A percentile compares a stretch with the other conserved stretches of the same genome.
phyloP scores from a whole-genome alignment of 1,140 invertebrate genomes.

The Drosophila malerkotliana region DNA sequence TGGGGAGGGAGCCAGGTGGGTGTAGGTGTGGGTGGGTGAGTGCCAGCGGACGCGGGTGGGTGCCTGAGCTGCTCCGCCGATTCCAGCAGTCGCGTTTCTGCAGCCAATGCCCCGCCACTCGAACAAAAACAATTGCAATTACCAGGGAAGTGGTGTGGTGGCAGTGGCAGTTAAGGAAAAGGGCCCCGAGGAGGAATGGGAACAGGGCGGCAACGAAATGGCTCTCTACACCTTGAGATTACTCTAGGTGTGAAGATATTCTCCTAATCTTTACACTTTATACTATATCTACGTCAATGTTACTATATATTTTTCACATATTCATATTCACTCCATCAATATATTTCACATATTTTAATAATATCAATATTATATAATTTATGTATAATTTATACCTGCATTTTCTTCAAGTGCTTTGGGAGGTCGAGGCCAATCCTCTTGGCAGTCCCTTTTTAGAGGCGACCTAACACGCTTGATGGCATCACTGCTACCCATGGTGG shows the following conservation, averaged over 20 bases:
- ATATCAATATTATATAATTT: too few relatives aligned
- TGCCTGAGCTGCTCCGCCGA: conserved; percentile 38
- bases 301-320: too few relatives aligned
- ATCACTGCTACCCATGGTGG: conserved; percentile 28
- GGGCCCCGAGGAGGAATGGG: conserved; percentile 10
- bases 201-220: conserved; percentile 5
- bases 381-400: too few relatives aligned
- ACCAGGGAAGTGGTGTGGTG: conserved; percentile 25
- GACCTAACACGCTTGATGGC: conserved; percentile 73
- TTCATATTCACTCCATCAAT: too few relatives aligned
- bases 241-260: too few relatives aligned
- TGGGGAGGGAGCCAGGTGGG: not conserved
- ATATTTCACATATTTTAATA: too few relatives aligned
- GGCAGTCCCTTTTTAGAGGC: conserved; percentile 39
- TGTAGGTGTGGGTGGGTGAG: not conserved
- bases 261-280: too few relatives aligned
- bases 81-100: conserved; percentile 49
- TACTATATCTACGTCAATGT: too few relatives aligned
- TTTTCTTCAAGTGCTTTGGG: conserved; percentile 18
- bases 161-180: conserved; percentile 6
- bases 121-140: conserved; percentile 70
- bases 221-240: conserved; percentile 1
- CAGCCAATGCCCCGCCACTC: conserved; percentile 54
- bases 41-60: conserved; percentile 39
- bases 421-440: conserved; percentile 41